Conservation (phyloP, 2,113 vertebrate genomes). For the Sula dactylatra region DNA sequence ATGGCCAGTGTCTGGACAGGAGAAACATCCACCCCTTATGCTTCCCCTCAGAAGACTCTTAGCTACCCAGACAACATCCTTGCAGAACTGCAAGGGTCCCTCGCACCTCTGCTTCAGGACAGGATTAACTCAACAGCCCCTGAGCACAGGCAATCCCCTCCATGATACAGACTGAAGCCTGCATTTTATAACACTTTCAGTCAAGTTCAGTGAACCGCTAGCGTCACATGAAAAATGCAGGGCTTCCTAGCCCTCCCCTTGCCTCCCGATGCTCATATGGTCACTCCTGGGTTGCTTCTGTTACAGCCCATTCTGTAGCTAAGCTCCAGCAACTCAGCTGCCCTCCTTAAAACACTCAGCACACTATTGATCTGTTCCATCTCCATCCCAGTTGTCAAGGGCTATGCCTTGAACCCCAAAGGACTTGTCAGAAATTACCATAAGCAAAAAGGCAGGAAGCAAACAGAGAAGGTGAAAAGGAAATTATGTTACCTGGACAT, state of each 20-base stretch:
- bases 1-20: neutral
- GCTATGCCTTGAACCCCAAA: too few species aligned
- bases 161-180: neutral
- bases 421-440: too few species aligned
- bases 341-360: too few species aligned
- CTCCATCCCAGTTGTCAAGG: too few species aligned
- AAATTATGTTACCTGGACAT: too few species aligned
- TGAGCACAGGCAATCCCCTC: neutral
- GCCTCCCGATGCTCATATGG: neutral
- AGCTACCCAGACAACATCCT: neutral
- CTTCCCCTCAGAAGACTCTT: neutral
- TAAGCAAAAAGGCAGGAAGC: too few species aligned
- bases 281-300: neutral
- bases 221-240: neutral
- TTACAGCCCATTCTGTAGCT: neutral
- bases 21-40: neutral
- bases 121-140: neutral
- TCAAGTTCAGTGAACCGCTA: neutral
- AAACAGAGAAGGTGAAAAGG: too few species aligned
- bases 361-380: too few species aligned
- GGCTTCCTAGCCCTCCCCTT: neutral
- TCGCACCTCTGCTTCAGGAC: neutral
- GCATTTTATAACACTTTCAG: neutral
- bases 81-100: neutral
- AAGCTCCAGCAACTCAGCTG: neutral